Base-by-base conservation (phyloP, 2,888 invertebrate species). In the Buathra laborator region DNA sequence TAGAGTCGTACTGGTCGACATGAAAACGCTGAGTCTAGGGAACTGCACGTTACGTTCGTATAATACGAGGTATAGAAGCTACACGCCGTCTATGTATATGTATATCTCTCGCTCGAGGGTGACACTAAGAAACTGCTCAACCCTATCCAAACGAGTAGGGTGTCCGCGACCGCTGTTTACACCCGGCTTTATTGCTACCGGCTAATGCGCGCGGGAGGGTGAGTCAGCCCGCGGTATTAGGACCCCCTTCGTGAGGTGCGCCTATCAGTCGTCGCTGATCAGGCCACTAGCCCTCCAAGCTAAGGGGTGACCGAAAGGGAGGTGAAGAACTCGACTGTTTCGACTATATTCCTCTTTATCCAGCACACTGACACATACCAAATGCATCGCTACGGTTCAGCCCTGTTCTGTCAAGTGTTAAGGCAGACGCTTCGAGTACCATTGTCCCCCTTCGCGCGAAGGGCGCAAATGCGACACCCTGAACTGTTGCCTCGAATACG, bases 181-280 rank as follows among this genome's bases (percentile, higher is more conserved):
- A 91, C 90, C 89, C 88, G 89, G 88, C 90, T 91, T 92, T 92
- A 92, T 91, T 92, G 92, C 92, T 90, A 89, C 89, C 88, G 89
- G 87, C 88, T 89, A 89, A 92, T 90, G 90, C 90, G 89, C 88
- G 89, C 86, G 81, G 83, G 82, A 79, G 86, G 88, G 87, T 91
- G 91, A 91, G 84, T 91, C 92, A 92, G 88, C 76, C 46, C 76
- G 66, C 71, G 87, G 86, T 89, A 89, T 89, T 91, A 89, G 88
- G 78, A 90, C 87, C 88, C 89, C 88, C 88, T 91, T 90, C 91
- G 91, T 91, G 91, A 91, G 90, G 90, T 86, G 88, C 81, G 88
- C 89, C 90, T 90, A 92, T 92, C 91, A 90, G 89, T 89, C 87
- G 89, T 87, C 86, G 87, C 84, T 89, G 90, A 92, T 92, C 92